Evolutionary conservation across 2,888 invertebrate species (phyloP).

Genomic region (Oligia strigilis): DNA sequence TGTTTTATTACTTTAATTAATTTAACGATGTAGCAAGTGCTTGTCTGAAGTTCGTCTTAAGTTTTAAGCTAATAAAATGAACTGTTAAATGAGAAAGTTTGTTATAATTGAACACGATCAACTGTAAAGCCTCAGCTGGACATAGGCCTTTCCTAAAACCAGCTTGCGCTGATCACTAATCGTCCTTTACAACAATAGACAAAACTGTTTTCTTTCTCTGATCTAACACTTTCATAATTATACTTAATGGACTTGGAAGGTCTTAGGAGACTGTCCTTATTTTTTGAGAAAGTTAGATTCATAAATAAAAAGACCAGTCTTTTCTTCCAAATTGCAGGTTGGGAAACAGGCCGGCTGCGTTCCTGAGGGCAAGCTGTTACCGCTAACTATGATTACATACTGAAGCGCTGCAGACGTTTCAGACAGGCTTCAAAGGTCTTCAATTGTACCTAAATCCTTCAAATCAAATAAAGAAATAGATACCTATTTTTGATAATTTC

Average conservation of each 20-base stretch:
- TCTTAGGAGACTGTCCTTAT: not conserved
- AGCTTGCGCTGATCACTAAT: not conserved
- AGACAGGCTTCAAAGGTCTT: not conserved
- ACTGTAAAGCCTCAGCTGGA: not conserved
- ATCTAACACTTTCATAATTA: not conserved
- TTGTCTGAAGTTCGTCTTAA: constrained; percentile 37
- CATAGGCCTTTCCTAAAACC: not conserved
- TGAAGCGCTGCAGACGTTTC: not conserved
- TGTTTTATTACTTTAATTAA: constrained; percentile 63
- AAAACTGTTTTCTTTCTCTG: not conserved
- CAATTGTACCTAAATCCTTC: not conserved
- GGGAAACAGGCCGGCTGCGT: not conserved
- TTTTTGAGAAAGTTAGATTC: not conserved
- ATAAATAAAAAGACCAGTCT: not conserved
- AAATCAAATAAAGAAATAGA: too few species aligned
- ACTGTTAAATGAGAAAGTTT: constrained; percentile 9
- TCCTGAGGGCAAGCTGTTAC: not conserved
- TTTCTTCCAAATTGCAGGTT: too few species aligned
- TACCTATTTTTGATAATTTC: not conserved
- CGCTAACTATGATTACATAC: not conserved
- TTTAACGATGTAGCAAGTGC: constrained; percentile 57
- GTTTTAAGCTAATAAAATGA: constrained; percentile 33
- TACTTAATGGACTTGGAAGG: not conserved
- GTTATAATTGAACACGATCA: not conserved
- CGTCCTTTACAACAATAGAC: not conserved